Conservation (phyloP, 2,113 vertebrate genomes). For the Lota lota region DNA sequence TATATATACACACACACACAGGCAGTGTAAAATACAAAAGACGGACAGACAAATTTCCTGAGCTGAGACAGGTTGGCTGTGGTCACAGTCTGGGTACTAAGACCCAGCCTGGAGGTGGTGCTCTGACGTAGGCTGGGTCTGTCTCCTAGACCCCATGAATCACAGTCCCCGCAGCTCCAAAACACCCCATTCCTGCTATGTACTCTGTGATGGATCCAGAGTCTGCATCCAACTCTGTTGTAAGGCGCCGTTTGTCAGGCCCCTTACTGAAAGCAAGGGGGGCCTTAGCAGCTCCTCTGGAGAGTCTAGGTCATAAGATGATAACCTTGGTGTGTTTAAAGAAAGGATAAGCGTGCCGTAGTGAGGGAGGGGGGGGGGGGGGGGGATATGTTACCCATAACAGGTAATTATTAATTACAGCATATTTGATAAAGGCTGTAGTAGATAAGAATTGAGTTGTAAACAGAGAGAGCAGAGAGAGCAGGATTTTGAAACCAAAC, state of each 20-base stretch:
- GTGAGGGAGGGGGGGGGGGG: no score
- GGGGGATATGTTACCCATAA: no score
- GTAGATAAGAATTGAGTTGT: no score
- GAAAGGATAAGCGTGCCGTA: no score
- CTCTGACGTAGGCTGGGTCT: constrained; percentile 8
- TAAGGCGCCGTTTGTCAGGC: neutral
- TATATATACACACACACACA: neutral
- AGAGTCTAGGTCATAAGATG: constrained; percentile 9
- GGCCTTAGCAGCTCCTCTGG: neutral
- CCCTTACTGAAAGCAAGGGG: no score
- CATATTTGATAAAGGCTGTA: no score
- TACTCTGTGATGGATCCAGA: neutral
- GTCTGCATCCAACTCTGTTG: neutral
- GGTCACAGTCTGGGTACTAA: constrained; percentile 14
- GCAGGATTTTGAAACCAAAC: no score
- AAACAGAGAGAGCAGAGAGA: no score
- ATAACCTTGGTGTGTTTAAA: no score
- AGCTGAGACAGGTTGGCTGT: neutral
- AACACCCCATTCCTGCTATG: constrained; percentile 25
- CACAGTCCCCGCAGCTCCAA: constrained; percentile 14
- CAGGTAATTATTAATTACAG: no score
- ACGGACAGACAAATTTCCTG: constrained; percentile 45
- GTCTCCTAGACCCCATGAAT: constrained; percentile 29
- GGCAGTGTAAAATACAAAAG: constrained; percentile 17
- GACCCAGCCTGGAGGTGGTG: neutral